A percentile compares a stretch with the other conserved stretches of the same genome.
Evolutionary conservation across 2,113 vertebrate species (phyloP).

Genomic region (Xiphorhynchus elegans): DNA sequence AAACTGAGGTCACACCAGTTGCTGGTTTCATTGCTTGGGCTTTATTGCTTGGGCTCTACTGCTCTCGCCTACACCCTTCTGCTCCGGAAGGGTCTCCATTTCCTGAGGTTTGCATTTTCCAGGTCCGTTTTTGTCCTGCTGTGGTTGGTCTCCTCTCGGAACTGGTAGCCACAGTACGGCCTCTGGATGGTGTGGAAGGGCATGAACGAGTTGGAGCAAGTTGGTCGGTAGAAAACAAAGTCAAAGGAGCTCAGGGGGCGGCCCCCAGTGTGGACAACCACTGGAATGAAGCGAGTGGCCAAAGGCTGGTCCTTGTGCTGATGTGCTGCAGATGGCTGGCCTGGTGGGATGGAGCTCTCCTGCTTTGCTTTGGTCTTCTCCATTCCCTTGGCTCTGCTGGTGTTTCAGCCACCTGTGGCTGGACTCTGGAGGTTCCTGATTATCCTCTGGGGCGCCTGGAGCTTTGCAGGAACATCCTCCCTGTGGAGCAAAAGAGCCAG

Average conservation of each 20-base stretch:
- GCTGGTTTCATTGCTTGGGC: neutral
- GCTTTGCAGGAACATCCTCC: neutral
- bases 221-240: conserved; percentile 55
- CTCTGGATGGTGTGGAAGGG: conserved; percentile 75
- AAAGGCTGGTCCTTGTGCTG: neutral
- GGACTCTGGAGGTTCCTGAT: neutral
- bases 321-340: neutral
- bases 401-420: neutral
- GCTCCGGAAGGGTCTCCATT: conserved; percentile 22
- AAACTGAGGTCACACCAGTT: rapidly evolving
- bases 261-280: neutral
- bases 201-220: conserved; percentile 54
- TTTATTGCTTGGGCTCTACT: neutral
- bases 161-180: conserved; percentile 66
- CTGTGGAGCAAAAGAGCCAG: neutral
- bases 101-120: neutral
- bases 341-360: neutral
- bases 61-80: rapidly evolving
- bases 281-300: neutral
- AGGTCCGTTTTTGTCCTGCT: conserved; percentile 28
- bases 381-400: neutral
- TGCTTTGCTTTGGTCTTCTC: neutral
- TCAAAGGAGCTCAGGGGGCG: neutral
- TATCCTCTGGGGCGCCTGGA: neutral
- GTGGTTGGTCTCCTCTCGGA: conserved; percentile 33